Conservation (phyloP, 2,888 invertebrate species). For the Tenthredo distinguenda region DNA sequence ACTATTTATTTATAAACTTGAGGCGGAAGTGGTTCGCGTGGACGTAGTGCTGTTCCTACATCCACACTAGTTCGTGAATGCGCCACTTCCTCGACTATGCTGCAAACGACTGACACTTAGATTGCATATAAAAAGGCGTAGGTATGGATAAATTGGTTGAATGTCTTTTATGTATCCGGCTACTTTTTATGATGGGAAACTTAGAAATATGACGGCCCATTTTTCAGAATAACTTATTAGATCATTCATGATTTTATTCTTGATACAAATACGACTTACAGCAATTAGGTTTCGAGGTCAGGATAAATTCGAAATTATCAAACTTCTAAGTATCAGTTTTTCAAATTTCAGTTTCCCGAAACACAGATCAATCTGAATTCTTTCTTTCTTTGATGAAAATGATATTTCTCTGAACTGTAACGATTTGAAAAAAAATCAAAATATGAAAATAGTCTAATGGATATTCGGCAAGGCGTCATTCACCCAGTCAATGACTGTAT, state of each 20-base stretch:
- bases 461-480: neutral
- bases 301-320: neutral
- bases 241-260: neutral
- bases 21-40: too few relatives aligned
- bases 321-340: neutral
- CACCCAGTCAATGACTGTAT: conserved; percentile 81
- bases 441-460: neutral
- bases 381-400: too few relatives aligned
- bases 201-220: neutral
- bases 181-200: neutral
- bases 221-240: too few relatives aligned
- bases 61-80: too few relatives aligned
- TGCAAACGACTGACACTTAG: too few relatives aligned
- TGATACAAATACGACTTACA: neutral
- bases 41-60: too few relatives aligned
- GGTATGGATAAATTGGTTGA: too few relatives aligned
- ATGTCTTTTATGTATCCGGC: too few relatives aligned
- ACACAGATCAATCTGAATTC: neutral
- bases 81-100: too few relatives aligned
- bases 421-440: neutral
- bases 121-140: too few relatives aligned
- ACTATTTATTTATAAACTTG: too few relatives aligned
- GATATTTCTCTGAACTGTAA: neutral
- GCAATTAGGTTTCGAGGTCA: neutral
- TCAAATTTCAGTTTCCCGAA: neutral